These are phyloP conservation scores for Eucera pruinosa DNA, from an alignment of 2,888 invertebrate species.

Conservation along the genomic window DNA sequence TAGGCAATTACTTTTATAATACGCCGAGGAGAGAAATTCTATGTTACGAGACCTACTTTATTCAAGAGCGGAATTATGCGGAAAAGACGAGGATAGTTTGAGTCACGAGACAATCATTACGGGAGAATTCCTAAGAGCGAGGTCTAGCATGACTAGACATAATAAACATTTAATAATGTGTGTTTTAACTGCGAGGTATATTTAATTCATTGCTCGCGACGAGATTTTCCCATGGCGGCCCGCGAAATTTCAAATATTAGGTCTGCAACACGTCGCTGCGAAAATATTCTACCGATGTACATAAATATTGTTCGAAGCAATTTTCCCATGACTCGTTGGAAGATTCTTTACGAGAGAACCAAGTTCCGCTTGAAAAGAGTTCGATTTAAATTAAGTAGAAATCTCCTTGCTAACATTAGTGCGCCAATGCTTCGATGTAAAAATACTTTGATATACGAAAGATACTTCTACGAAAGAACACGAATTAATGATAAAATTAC, in stretches of 20 bases:
- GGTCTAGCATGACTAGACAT: not conserved
- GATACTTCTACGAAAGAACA: too few species aligned
- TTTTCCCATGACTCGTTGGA: not conserved
- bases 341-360: not conserved
- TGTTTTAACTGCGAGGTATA: not conserved
- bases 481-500: too few species aligned
- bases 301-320: not conserved
- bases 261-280: not conserved
- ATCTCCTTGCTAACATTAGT: too few species aligned
- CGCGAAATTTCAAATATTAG: constrained; percentile 22
- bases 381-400: not conserved
- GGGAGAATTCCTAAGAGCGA: not conserved
- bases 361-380: constrained; percentile 4
- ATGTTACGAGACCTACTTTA: not conserved
- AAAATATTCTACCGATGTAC: not conserved
- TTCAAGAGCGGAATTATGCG: not conserved
- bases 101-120: not conserved
- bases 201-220: not conserved
- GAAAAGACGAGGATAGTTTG: not conserved
- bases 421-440: not conserved
- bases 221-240: constrained; percentile 25
- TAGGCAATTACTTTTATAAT: too few species aligned
- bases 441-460: not conserved
- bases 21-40: constrained; percentile 11
- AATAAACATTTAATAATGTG: not conserved